phyloP scores from a whole-genome alignment of 2,797 vertebrate species.

The Masticophis lateralis region DNA sequence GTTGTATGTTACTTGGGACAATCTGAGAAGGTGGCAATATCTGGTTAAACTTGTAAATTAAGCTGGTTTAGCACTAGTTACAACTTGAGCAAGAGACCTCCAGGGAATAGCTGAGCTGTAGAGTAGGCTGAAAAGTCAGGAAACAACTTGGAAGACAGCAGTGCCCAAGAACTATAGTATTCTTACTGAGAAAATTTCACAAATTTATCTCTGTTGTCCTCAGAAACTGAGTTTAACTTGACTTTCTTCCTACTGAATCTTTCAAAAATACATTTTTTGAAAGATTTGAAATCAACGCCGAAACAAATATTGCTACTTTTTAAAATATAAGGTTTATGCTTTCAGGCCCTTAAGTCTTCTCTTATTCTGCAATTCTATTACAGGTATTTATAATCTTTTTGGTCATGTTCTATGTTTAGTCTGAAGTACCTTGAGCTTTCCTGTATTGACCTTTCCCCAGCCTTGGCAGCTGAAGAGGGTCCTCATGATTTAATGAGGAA shows the following conservation, averaged over 20 bases:
- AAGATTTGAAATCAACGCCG: background rate
- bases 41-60: background rate
- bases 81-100: background rate
- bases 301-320: background rate
- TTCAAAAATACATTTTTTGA: background rate
- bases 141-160: background rate
- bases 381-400: background rate
- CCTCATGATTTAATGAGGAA: background rate
- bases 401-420: constrained; percentile 28
- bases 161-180: background rate
- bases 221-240: background rate
- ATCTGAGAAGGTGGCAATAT: background rate
- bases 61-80: background rate
- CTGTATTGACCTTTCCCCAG: background rate
- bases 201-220: background rate
- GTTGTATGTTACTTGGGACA: background rate
- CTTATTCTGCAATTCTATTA: background rate
- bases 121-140: background rate
- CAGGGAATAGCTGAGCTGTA: background rate
- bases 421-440: constrained; percentile 1
- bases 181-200: background rate
- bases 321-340: background rate
- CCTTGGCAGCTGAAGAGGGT: constrained; percentile 18
- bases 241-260: background rate
- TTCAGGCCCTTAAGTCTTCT: background rate